Evolutionary conservation across 2,888 invertebrate genomes (phyloP), one percentile per base, ranked within the genome.

Genomic region (Didymodactylos carnosus): DNA sequence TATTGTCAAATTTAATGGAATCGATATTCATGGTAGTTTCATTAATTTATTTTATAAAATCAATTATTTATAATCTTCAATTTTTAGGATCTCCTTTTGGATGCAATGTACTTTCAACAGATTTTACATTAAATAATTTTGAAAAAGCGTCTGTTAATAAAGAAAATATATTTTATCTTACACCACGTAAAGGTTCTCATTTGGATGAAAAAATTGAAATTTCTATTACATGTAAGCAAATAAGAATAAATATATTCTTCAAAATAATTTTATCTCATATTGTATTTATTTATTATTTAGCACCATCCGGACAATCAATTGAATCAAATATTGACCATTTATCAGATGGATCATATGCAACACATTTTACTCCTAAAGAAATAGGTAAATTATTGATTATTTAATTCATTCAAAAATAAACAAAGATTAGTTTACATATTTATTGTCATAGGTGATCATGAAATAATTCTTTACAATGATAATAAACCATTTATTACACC

Each of bases 1-100:
- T 43, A 86, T 90, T 76, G 89, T 95, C 77, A 89, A 88, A 62
- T 86, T 86, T 86, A 86, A 86, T 77, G 84, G 84, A 40, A 80
- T 81, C 73, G 84, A 86, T 76, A 83, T 87, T 75, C 82, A 49
- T 5, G 74, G 74, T 69, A 74, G 35, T 19, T 16, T 29, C 3
- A 39, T 23, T 70, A 69, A 25, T 73, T 73, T 51, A 25, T 43
- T 27, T n/a, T n/a, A n/a, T n/a, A n/a, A n/a, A n/a, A n/a, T 46
- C 46, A n/a, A 46, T 19, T 46, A 46, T n/a, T 46, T 46, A 23
- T 49, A n/a, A n/a, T 49, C 6, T 62, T 19, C 10, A 62, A 35
- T 35, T 19, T 8, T 19, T 35, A 62, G 53, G 53, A 62, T 62
- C 53, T 10, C 62, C 62, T 6, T 62, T n/a, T n/a, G 8, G 2